A percentile compares a stretch with the other conserved stretches of the same genome.
Conservation (phyloP, 2,113 vertebrate species). For the Pyrgilauda ruficollis region DNA sequence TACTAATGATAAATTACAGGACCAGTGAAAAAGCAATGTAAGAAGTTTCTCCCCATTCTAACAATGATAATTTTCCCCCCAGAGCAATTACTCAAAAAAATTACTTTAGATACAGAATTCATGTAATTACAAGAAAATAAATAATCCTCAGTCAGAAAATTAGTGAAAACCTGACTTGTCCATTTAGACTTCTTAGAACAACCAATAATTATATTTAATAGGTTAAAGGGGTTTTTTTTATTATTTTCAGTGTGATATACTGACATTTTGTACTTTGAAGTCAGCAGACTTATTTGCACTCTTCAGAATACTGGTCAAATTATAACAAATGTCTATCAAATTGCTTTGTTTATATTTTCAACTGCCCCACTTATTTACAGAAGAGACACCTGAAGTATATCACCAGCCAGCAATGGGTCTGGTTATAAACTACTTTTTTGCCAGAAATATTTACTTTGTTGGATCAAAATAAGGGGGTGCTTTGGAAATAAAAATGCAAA, state of each 20-base stretch:
- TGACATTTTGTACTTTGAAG: not conserved
- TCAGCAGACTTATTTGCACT: not conserved
- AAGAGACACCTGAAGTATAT: not conserved
- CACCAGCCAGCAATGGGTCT: not conserved
- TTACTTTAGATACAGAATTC: not conserved
- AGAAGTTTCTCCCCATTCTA: not conserved
- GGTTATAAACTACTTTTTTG: not conserved
- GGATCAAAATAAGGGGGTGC: not conserved
- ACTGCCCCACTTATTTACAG: not conserved
- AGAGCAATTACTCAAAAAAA: not conserved
- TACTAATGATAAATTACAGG: not conserved
- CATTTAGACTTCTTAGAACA: not conserved
- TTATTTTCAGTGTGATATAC: not conserved
- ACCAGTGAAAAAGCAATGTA: not conserved
- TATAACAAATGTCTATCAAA: not conserved
- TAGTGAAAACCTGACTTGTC: not conserved
- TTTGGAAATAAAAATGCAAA: not conserved
- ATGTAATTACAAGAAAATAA: not conserved
- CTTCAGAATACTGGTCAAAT: not conserved
- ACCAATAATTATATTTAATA: not conserved
- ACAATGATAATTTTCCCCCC: rapidly evolving
- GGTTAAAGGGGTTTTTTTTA: rapidly evolving
- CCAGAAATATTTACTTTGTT: not conserved
- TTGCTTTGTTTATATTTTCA: not conserved
- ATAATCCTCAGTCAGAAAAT: not conserved